A percentile compares a stretch with the other conserved stretches of the same genome.
phyloP scores from a whole-genome alignment of 2,113 vertebrate genomes.

The Pungitius pungitius region DNA sequence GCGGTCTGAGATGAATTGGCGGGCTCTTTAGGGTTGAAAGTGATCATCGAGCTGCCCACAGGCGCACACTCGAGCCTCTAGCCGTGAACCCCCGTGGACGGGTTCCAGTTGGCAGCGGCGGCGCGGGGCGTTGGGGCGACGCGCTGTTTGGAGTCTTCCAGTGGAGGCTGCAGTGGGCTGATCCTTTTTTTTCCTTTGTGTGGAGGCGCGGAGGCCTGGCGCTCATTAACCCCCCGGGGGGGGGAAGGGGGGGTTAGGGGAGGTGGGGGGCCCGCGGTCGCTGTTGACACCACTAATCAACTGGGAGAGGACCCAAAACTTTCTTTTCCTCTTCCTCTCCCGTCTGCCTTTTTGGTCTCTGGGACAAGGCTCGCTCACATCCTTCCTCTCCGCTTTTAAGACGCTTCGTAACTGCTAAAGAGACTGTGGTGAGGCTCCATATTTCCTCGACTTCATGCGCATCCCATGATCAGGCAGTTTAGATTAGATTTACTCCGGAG shows the following conservation, averaged over 20 bases:
- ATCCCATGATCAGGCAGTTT: background rate
- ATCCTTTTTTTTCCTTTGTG: slow-evolving; percentile 16
- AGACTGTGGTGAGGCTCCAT: background rate
- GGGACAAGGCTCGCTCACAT: background rate
- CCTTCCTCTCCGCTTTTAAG: background rate
- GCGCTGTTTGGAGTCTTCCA: slow-evolving; percentile 77
- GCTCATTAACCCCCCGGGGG: slow-evolving; percentile 72
- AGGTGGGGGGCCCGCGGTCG: slow-evolving; percentile 47
- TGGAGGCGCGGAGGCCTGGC: slow-evolving; percentile 71
- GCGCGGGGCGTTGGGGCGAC: slow-evolving; percentile 45
- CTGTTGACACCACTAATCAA: slow-evolving; percentile 72
- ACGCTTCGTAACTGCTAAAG: background rate
- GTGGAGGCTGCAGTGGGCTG: slow-evolving; percentile 73
- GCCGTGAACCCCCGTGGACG: slow-evolving; percentile 47
- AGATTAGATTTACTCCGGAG: background rate
- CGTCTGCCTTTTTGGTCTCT: background rate
- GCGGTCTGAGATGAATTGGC: slow-evolving; percentile 84
- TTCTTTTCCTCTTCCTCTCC: slow-evolving; percentile 12
- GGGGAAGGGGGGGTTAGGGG: no score
- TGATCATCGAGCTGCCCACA: slow-evolving; percentile 81
- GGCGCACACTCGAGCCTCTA: slow-evolving; percentile 34
- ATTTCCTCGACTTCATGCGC: background rate
- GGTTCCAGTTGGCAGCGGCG: slow-evolving; percentile 54
- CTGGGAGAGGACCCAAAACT: slow-evolving; percentile 30
- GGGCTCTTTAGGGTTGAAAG: slow-evolving; percentile 84